These are phyloP conservation scores for Microtus californicus DNA, from an alignment of 2,797 vertebrate species.

Conservation along the genomic window DNA sequence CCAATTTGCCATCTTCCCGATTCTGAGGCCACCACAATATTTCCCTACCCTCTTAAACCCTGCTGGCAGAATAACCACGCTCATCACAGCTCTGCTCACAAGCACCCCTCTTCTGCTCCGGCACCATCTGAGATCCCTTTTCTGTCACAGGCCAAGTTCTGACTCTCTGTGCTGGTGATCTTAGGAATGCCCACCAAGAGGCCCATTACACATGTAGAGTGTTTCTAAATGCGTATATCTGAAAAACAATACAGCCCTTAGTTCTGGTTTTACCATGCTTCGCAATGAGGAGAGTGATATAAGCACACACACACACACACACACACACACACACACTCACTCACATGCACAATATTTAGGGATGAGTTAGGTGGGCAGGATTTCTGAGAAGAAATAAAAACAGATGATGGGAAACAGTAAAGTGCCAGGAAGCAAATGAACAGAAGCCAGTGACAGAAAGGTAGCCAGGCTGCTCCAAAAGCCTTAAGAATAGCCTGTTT, in stretches of 20 bases:
- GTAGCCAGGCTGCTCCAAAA: background rate
- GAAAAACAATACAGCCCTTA: background rate
- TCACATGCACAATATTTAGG: background rate
- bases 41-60: background rate
- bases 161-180: background rate
- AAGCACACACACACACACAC: background rate
- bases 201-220: background rate
- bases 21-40: background rate
- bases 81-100: background rate
- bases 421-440: background rate
- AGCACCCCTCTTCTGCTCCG: background rate
- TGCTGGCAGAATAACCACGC: background rate
- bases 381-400: constrained; percentile 19
- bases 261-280: background rate
- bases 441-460: background rate
- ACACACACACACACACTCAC: background rate
- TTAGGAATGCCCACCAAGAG: background rate
- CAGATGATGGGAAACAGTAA: background rate
- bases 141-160: background rate
- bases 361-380: background rate
- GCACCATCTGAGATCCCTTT: background rate
- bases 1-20: background rate
- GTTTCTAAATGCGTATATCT: background rate
- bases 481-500: background rate
- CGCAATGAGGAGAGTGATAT: background rate